phyloP scores from a whole-genome alignment of 2,113 vertebrate genomes.

The Malurus alboscapulatus region DNA sequence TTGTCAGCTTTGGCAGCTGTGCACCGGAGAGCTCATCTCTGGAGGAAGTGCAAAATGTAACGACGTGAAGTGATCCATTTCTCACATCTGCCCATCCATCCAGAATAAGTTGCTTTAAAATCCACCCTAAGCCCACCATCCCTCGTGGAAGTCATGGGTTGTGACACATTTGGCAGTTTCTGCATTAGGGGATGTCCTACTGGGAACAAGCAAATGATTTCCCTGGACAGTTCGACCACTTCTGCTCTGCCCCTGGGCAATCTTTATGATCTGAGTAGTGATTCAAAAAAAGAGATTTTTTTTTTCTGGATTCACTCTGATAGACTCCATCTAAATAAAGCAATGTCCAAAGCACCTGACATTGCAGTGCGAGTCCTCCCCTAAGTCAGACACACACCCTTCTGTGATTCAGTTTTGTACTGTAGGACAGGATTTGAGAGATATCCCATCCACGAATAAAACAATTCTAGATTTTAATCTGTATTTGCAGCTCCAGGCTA shows the following conservation, averaged over 20 bases:
- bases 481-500: neutral
- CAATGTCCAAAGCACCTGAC: neutral
- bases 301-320: neutral
- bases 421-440: neutral
- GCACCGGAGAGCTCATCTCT: neutral
- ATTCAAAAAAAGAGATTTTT: neutral
- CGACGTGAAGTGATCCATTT: neutral
- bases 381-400: neutral
- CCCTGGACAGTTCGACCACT: neutral
- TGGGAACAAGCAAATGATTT: neutral
- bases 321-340: neutral
- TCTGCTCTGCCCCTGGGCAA: neutral
- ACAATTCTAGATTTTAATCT: neutral
- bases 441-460: neutral
- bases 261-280: neutral
- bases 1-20: neutral
- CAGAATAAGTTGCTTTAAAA: neutral
- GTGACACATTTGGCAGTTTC: neutral
- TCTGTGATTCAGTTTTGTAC: neutral
- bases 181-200: neutral
- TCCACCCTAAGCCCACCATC: neutral
- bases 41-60: neutral
- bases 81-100: neutral
- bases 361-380: fast-evolving
- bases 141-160: fast-evolving